Conservation (phyloP, 1,140 invertebrate genomes). For the Glossosoma conforme region DNA sequence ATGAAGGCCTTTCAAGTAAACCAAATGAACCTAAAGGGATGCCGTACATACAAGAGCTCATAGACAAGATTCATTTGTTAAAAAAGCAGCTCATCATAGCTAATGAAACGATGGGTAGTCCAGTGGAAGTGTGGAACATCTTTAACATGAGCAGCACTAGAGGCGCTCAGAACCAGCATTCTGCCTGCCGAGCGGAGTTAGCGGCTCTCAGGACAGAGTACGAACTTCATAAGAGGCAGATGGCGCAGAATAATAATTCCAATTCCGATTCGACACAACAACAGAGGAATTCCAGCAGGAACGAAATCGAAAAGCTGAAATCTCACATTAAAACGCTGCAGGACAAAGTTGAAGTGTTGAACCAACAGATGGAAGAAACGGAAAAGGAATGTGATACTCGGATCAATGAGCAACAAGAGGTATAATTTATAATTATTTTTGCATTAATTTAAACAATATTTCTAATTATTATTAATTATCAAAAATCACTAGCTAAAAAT, state of each 20-base stretch:
- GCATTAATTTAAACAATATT: neutral
- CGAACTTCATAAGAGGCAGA: slow-evolving; percentile 36
- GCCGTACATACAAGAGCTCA: slow-evolving; percentile 44
- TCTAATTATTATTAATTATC: neutral
- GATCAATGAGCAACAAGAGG: slow-evolving; percentile 45
- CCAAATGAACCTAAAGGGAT: slow-evolving; percentile 36
- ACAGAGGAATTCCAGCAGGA: slow-evolving; percentile 35
- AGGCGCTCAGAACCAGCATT: slow-evolving; percentile 41
- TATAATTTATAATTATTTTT: slow-evolving; percentile 17
- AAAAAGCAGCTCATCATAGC: slow-evolving; percentile 52
- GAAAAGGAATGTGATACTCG: slow-evolving; percentile 51
- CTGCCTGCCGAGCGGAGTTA: slow-evolving; percentile 43
- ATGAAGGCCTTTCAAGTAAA: neutral
- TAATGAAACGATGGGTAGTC: slow-evolving; percentile 50
- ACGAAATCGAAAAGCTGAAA: slow-evolving; percentile 50
- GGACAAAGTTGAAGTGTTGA: slow-evolving; percentile 59
- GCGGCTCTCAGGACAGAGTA: slow-evolving; percentile 42
- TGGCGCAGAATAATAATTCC: slow-evolving; percentile 20
- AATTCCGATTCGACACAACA: slow-evolving; percentile 34
- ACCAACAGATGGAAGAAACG: slow-evolving; percentile 55
- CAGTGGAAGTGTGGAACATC: slow-evolving; percentile 49
- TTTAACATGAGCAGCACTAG: slow-evolving; percentile 41
- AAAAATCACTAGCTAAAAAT: no score
- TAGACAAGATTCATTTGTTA: slow-evolving; percentile 53
- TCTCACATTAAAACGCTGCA: slow-evolving; percentile 58